Base-by-base conservation (phyloP, 2,797 vertebrate species). In the Pogonophryne albipinna region DNA sequence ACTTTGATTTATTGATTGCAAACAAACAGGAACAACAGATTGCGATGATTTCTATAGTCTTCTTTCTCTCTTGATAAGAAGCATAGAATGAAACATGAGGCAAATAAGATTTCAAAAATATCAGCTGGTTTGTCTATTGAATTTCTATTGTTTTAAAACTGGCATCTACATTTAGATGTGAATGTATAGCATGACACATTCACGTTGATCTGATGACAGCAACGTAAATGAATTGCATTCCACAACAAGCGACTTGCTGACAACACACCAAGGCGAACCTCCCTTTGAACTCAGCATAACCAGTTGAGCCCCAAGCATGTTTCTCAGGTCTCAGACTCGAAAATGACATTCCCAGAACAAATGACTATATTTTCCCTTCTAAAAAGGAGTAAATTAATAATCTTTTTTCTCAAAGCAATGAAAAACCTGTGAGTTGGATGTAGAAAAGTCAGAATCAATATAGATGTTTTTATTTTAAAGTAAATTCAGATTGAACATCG, bases 261-360 rank as follows among this genome's bases (percentile, higher is more conserved):
- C 77, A 74, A 67, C 11, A 17, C 16, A 13, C 69, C 58, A 84
- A 51, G 34, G 76, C 79, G 85, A 88, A 86, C 77, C 69, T 82
- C 10, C 9, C 23, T 82, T 80, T 85, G 74, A 90, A 81, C 55
- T n/a, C 5, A 47, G 53, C 57, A 72, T 81, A 27, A 27, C 27
- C 27, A 1, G 3, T 27, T 27, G 27, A 27, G 27, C 27, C 27
- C 27, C 27, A 27, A 27, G 27, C 27, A 4, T 27, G 27, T 27
- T 27, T 27, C 5, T 27, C 4, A 27, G 27, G 27, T 27, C 27
- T 27, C 27, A 27, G 27, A 4, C 27, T 27, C 27, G 27, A 27
- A 27, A 27, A 27, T 27, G 3, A 27, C 23, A 27, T 27, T 27
- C 23, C 23, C 23, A 27, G 23, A 27, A 27, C 23, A 27, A 27